Evolutionary conservation across 1,140 invertebrate genomes (phyloP).

Genomic region (Galendromus occidentalis): DNA sequence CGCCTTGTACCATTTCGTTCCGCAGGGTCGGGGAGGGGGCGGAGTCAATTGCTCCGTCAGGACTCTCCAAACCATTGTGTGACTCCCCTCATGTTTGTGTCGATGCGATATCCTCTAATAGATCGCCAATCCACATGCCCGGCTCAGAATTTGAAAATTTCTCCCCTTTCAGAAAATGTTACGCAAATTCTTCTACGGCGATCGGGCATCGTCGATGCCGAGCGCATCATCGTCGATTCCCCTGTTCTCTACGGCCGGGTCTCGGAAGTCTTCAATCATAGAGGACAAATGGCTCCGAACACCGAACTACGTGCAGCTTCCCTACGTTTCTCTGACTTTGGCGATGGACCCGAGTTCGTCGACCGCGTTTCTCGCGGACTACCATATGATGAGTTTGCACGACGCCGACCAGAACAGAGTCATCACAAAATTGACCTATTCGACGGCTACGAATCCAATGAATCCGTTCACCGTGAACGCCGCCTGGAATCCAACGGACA

Average conservation of each 20-base stretch:
- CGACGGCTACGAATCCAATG: neutral
- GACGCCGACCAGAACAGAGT: neutral
- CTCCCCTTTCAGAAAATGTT: neutral
- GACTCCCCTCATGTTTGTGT: no score
- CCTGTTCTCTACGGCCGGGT: neutral
- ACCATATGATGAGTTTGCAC: neutral
- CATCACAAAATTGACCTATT: neutral
- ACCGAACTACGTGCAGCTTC: neutral
- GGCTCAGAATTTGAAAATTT: no score
- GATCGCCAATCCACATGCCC: no score
- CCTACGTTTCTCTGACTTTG: neutral
- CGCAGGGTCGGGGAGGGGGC: no score
- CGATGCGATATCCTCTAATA: no score
- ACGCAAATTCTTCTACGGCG: neutral
- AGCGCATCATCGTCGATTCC: neutral
- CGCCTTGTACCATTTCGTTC: no score
- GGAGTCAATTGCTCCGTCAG: no score
- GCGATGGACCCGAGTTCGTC: neutral
- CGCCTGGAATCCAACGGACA: neutral
- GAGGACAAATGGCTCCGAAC: conserved; percentile 4
- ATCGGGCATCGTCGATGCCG: neutral
- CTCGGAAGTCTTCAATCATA: neutral
- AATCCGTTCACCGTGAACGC: neutral
- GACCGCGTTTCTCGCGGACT: neutral
- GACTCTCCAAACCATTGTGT: no score